Base-by-base conservation (phyloP, 2,797 vertebrate genomes). In the Lagocephalus sceleratus region DNA sequence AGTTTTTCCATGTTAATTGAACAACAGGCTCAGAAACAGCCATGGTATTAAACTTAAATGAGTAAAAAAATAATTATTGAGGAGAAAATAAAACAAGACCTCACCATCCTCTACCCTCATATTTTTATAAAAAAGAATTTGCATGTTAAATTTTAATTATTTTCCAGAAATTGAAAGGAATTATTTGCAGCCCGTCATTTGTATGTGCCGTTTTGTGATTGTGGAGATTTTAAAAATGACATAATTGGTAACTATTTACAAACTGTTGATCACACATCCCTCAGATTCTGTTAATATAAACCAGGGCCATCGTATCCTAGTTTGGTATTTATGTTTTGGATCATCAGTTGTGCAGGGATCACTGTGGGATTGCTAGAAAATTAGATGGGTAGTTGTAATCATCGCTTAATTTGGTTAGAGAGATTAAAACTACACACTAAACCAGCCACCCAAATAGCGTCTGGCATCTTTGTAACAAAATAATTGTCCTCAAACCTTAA, bases 101-200 rank as follows among this genome's bases (percentile, higher is more conserved):
- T 73, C 61, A 81, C 71, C 78, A 84, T 81, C 55, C 46, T 78
- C 81, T 81, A 65, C 76, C 75, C 75, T 83, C 74, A 71, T 89
- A 82, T 87, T 90, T 89, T 90, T 88, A 68, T 88, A 84, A 82
- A 73, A 49, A 47, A 57, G 72, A 73, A 69, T 66, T 68, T 85
- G 89, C 90, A 86, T 87, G 88, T 75, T 60, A 49, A 75, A 63
- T 79, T 78, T 61, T 56, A 29, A 54, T 78, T 76, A n/a, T 73
- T 78, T 79, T 72, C 58, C 53, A 70, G 51, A 68, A 44, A 70
- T 71, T 71, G 54, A 73, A 60, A 38, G 68, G 38, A 60, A 65
- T 62, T 52, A 48, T 71, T n/a, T 60, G 49, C 60, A 58, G 17
- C 25, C 4, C 54, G 6, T 65, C 45, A 60, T 60, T 44, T 60